Evolutionary conservation across 2,888 invertebrate species (phyloP).

Genomic region (Camponotus fellah): DNA sequence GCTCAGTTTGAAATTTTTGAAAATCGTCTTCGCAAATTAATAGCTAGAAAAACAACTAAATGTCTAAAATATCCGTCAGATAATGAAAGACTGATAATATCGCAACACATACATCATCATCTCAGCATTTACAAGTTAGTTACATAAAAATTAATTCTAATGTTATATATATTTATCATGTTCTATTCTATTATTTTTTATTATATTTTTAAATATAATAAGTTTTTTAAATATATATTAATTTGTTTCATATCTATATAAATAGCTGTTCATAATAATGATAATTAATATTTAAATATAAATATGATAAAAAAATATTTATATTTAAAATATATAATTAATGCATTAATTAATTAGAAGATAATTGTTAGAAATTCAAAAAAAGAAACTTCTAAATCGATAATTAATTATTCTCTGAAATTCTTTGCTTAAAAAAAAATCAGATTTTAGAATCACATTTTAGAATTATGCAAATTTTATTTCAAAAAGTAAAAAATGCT

Average conservation of each 20-base stretch:
- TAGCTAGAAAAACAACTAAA: background rate
- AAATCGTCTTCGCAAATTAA: constrained; percentile 54
- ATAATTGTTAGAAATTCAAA: background rate
- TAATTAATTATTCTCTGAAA: background rate
- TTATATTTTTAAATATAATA: background rate
- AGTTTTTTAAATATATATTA: too few species aligned
- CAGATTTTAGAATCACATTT: background rate
- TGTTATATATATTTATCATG: background rate
- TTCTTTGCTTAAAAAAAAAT: background rate
- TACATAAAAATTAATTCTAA: background rate
- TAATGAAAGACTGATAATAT: background rate
- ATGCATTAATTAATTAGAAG: background rate
- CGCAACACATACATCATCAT: constrained; percentile 23
- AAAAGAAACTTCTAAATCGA: background rate
- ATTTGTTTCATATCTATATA: background rate
- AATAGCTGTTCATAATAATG: background rate
- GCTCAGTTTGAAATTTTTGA: constrained; percentile 74
- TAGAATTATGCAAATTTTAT: background rate
- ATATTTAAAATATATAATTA: background rate
- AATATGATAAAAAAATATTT: background rate
- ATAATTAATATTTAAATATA: background rate
- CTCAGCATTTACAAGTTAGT: constrained; percentile 46
- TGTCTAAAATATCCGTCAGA: background rate
- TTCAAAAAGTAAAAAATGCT: background rate
- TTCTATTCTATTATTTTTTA: background rate